Percentiles rank a stretch among this genome's conserved stretches.
These are phyloP conservation scores for Nibea albiflora DNA, from an alignment of 2,113 vertebrate species.

Conservation along the genomic window DNA sequence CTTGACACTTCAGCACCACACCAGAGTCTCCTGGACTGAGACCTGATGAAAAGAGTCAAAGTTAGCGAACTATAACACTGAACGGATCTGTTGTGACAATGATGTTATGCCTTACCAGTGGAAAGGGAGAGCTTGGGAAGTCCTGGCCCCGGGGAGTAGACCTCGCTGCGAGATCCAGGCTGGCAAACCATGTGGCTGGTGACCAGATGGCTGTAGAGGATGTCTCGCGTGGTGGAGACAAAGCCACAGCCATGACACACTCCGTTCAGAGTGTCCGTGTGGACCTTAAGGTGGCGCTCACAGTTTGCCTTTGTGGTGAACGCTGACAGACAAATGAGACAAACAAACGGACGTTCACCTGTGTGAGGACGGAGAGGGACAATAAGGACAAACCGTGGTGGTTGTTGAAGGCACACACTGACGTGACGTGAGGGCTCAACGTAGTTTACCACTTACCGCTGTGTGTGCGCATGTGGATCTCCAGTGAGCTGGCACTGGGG, in stretches of 20 bases:
- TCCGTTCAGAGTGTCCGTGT: constrained; percentile 94
- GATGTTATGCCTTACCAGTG: constrained; percentile 79
- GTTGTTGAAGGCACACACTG: neutral
- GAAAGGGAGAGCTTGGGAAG: constrained; percentile 82
- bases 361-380: constrained; percentile 27
- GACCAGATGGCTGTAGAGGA: constrained; percentile 97
- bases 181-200: constrained; percentile 98
- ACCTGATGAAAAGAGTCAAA: constrained; percentile 71
- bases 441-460: constrained; percentile 84
- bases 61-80: neutral
- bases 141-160: constrained; percentile 86
- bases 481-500: constrained; percentile 97
- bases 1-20: constrained; percentile 86
- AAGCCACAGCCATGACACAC: constrained; percentile 97
- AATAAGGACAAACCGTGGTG: neutral
- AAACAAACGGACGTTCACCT: constrained; percentile 97
- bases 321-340: constrained; percentile 96
- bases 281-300: constrained; percentile 97
- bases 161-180: constrained; percentile 92
- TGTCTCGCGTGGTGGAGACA: constrained; percentile 95
- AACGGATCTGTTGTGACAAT: neutral
- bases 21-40: constrained; percentile 85
- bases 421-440: too few species aligned
- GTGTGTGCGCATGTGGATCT: constrained; percentile 98
- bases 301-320: constrained; percentile 99